These are phyloP conservation scores for Mayetiola destructor DNA, from an alignment of 2,888 invertebrate genomes.

Conservation along the genomic window DNA sequence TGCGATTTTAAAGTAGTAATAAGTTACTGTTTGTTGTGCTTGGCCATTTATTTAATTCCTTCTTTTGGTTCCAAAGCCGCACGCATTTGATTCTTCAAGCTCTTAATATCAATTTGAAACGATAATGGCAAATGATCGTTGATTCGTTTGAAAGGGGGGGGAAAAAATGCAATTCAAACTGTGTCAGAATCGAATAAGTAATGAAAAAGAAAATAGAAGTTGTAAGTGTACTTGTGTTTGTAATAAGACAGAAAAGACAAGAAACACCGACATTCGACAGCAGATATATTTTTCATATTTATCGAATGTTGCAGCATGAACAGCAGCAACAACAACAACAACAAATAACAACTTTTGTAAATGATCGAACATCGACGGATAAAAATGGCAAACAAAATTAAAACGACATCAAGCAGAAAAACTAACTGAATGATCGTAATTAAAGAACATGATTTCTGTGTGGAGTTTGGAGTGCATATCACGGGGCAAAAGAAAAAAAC, in stretches of 20 bases:
- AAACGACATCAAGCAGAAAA: background rate
- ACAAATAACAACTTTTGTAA: background rate
- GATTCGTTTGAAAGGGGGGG: background rate
- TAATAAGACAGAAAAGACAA: background rate
- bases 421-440: background rate
- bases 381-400: background rate
- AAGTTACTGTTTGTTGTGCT: background rate
- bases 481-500: no score
- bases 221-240: background rate
- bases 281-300: slow-evolving; percentile 2
- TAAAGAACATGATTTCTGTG: slow-evolving; percentile 7
- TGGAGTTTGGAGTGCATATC: no score
- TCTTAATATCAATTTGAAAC: background rate
- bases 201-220: background rate
- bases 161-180: background rate
- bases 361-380: background rate
- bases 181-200: background rate
- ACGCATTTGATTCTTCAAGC: background rate
- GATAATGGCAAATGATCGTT: background rate
- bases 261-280: no score
- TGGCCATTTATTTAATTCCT: background rate
- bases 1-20: background rate
- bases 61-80: background rate
- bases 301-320: background rate
- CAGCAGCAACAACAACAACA: background rate